phyloP scores from a whole-genome alignment of 2,888 invertebrate genomes.

The Habroteleia sp. region DNA sequence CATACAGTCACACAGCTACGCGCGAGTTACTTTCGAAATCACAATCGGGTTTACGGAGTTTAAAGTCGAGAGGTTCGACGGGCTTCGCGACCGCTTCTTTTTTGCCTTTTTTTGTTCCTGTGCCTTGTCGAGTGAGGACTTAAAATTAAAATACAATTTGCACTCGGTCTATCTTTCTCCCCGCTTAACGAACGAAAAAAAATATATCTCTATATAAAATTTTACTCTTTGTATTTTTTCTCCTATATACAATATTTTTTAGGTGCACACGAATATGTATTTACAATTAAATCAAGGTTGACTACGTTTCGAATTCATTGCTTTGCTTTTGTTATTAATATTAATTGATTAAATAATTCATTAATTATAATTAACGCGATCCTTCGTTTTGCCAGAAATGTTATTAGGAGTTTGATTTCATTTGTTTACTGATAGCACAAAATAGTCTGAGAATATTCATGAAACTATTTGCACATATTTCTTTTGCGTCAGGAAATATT shows the following conservation, averaged over 20 bases:
- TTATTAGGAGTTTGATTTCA: no score
- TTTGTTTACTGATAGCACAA: no score
- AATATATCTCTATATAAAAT: constrained; percentile 41
- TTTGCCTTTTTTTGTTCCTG: not conserved
- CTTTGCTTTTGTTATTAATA: no score
- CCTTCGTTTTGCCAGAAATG: no score
- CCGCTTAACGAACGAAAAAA: constrained; percentile 27
- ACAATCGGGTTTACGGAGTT: constrained; percentile 15
- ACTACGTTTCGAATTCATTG: constrained; percentile 3
- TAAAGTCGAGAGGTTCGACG: constrained; percentile 1
- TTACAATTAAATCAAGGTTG: constrained; percentile 35
- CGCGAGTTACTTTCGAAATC: constrained; percentile 42
- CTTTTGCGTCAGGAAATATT: no score
- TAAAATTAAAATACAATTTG: constrained; percentile 35
- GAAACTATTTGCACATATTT: no score
- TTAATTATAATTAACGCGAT: no score
- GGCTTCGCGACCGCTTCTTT: constrained; percentile 5
- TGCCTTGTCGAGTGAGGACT: constrained; percentile 43
- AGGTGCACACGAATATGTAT: constrained; percentile 28
- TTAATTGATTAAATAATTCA: no score
- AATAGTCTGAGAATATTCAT: no score
- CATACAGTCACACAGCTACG: constrained; percentile 11
- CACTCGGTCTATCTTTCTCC: constrained; percentile 26
- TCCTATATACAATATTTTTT: constrained; percentile 43
- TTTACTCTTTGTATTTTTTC: constrained; percentile 22